Base-by-base conservation (phyloP, 2,113 vertebrate species). In the Tychaedon coryphoeus region DNA sequence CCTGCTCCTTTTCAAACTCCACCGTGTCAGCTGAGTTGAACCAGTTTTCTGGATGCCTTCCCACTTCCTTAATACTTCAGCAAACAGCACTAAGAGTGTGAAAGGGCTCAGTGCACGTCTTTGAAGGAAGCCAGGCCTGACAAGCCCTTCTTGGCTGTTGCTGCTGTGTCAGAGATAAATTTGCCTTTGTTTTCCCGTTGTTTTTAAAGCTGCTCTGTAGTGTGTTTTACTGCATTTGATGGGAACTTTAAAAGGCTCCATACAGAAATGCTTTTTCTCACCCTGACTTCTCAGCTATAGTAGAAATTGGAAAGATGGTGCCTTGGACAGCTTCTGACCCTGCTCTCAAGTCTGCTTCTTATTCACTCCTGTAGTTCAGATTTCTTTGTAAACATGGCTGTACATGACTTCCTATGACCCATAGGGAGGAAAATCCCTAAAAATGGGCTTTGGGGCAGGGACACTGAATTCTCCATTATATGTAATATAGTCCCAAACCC, bases 21-120 rank as follows among this genome's bases (percentile, higher is more conserved):
- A 54, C 1, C 0, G 38, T 53, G 81, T 83, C 90, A 93, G 66
- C 38, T 94, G 94, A 94, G 81, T 62, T 73, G 73, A 94, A 73
- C 36, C 84, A 83, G 81, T 83, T 94, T 71, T 90, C 94, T 96
- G 96, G 85, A 94, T 2, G 5, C 47, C 60, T 95, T 94, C 96
- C 90, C 81, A 79, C 73, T 95, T 92, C 93, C 89, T 92, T 58
- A 85, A 26, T 79, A 60, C 42, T 74, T 93, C 89, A 71, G 22
- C 71, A 88, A 97, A 64, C 62, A 90, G 54, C 74, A 65, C 70
- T 38, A 19, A 56, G 50, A 76, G 56, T 19, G 71, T 2, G 18
- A 91, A 92, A 91, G 67, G 64, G 43, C 71, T 79, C 71, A 43
- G 66, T 6, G 6, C 23, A 45, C 43, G 20, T 76, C 77, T 92